Evolutionary conservation across 2,113 vertebrate genomes (phyloP).

Genomic region (Nycticorax nycticorax): DNA sequence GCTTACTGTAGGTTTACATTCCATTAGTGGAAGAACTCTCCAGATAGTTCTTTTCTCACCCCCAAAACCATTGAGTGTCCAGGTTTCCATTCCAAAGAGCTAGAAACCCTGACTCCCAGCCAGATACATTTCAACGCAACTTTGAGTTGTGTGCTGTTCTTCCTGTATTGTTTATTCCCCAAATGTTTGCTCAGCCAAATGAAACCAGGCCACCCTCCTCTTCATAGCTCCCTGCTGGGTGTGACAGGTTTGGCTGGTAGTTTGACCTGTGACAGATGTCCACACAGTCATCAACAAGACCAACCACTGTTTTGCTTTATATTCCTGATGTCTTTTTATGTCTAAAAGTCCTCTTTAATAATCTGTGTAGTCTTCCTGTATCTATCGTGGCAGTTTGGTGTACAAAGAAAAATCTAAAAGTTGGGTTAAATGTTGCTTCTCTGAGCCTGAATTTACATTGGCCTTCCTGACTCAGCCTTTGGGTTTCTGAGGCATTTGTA

Average conservation of each 20-base stretch:
- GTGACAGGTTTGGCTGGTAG: constrained; percentile 20
- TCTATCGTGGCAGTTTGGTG: not conserved
- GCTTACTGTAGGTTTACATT: not conserved
- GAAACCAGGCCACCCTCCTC: not conserved
- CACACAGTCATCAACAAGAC: not conserved
- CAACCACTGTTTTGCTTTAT: constrained; percentile 33
- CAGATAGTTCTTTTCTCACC: not conserved
- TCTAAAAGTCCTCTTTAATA: not conserved
- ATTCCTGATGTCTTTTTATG: not conserved
- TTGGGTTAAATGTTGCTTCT: not conserved
- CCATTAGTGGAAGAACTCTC: not conserved
- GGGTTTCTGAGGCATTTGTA: not conserved
- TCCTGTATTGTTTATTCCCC: not conserved
- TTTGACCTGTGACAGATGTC: constrained; percentile 51
- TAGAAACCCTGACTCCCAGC: not conserved
- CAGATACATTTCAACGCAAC: not conserved
- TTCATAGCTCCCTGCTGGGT: not conserved
- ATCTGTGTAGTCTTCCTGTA: not conserved
- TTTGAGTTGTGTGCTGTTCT: not conserved
- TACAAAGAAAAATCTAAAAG: not conserved
- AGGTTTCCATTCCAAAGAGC: not conserved
- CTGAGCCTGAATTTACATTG: not conserved
- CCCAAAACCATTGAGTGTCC: accelerated
- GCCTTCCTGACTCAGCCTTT: not conserved
- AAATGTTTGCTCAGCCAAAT: not conserved